Evolutionary conservation across 2,113 vertebrate genomes (phyloP).

Genomic region (Monarcha castaneiventris): DNA sequence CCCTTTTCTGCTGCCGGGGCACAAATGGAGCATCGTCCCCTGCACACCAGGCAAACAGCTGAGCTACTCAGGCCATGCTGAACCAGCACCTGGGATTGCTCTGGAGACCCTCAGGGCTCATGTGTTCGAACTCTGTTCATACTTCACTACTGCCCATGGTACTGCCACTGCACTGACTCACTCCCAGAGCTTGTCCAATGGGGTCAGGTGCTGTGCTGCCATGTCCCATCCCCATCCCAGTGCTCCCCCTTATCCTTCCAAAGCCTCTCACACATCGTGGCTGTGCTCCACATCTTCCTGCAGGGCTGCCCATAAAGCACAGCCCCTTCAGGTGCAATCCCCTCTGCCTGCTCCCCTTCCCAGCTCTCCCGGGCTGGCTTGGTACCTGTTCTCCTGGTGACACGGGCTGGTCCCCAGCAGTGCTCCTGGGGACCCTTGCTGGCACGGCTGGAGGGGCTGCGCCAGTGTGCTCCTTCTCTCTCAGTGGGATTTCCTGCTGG

Average conservation of each 20-base stretch:
- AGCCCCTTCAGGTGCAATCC: background rate
- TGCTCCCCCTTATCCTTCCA: background rate
- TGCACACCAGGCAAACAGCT: background rate
- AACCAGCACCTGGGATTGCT: background rate
- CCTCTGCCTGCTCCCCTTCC: background rate
- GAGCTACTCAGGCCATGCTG: background rate
- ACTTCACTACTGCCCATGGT: background rate
- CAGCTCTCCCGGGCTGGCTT: background rate
- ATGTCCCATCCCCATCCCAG: background rate
- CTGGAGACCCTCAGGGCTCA: background rate
- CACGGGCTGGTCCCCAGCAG: background rate
- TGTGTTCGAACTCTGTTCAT: background rate
- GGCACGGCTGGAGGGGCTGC: background rate
- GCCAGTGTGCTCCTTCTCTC: background rate
- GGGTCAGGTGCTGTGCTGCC: background rate
- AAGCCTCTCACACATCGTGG: background rate
- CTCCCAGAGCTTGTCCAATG: background rate
- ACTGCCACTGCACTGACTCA: background rate
- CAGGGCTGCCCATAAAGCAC: background rate
- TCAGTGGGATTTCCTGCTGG: background rate
- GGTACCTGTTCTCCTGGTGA: background rate
- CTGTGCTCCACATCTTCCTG: background rate
- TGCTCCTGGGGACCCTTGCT: background rate
- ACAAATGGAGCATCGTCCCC: background rate
- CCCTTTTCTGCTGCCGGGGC: background rate